Evolutionary conservation across 2,888 invertebrate species (phyloP).

Genomic region (Notodonta ziczac): DNA sequence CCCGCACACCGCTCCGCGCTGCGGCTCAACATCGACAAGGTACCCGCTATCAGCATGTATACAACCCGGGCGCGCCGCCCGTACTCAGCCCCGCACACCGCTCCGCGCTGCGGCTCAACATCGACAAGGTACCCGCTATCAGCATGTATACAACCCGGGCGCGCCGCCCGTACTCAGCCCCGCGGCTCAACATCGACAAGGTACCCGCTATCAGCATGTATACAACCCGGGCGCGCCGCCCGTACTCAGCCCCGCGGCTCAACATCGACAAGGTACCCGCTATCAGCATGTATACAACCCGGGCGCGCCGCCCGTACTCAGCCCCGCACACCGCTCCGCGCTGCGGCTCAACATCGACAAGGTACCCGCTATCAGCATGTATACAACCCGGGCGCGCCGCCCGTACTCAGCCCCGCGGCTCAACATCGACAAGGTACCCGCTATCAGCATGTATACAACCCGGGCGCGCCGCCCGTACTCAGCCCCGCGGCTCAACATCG

Average conservation of each 20-base stretch:
- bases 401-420: conserved; percentile 81
- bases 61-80: conserved; percentile 90
- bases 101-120: conserved; percentile 67
- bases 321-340: conserved; percentile 63
- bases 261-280: no score
- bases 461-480: conserved; percentile 88
- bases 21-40: conserved; percentile 70
- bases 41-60: no score
- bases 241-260: conserved; percentile 76
- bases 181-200: conserved; percentile 71
- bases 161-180: conserved; percentile 86
- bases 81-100: conserved; percentile 76
- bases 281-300: no score
- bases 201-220: no score
- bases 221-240: conserved; percentile 90
- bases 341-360: conserved; percentile 72
- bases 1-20: conserved; percentile 64
- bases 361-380: no score
- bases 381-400: conserved; percentile 90
- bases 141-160: conserved; percentile 91
- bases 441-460: no score
- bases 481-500: conserved; percentile 71
- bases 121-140: no score
- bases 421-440: no score
- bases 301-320: conserved; percentile 86